These are phyloP conservation scores for Phalacrocorax brasilianus DNA, from an alignment of 2,113 vertebrate species.

Conservation along the genomic window DNA sequence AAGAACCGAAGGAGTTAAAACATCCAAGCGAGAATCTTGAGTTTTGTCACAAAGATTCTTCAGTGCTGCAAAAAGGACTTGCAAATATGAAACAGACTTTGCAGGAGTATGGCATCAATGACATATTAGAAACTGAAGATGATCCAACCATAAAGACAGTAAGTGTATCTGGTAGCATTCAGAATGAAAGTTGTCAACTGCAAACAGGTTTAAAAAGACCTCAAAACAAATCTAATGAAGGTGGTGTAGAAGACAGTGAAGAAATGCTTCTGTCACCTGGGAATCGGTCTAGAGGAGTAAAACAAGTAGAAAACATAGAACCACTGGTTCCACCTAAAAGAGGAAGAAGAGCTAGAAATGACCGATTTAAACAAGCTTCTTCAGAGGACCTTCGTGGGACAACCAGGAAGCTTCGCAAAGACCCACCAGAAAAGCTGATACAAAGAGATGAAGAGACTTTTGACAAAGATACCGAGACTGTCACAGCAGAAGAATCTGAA, in stretches of 20 bases:
- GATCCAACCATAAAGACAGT: neutral
- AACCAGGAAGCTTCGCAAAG: neutral
- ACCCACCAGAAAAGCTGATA: neutral
- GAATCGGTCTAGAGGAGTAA: neutral
- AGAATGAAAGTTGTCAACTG: neutral
- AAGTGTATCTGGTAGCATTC: neutral
- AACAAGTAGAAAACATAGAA: neutral
- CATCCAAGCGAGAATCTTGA: neutral
- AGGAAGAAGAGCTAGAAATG: neutral
- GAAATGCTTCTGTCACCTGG: neutral
- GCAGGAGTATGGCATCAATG: neutral
- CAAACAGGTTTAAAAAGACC: neutral
- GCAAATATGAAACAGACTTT: neutral
- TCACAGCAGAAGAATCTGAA: neutral
- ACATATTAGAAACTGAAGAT: neutral
- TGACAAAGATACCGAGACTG: neutral
- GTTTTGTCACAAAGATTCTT: neutral
- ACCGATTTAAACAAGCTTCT: neutral
- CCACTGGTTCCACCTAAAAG: neutral
- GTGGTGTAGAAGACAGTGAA: neutral
- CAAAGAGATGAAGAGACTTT: neutral
- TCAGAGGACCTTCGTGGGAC: neutral
- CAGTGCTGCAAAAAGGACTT: neutral
- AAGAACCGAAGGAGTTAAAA: neutral
- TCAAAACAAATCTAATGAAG: neutral